phyloP scores from a whole-genome alignment of 2,113 vertebrate genomes.

The Colinus virginianus region DNA sequence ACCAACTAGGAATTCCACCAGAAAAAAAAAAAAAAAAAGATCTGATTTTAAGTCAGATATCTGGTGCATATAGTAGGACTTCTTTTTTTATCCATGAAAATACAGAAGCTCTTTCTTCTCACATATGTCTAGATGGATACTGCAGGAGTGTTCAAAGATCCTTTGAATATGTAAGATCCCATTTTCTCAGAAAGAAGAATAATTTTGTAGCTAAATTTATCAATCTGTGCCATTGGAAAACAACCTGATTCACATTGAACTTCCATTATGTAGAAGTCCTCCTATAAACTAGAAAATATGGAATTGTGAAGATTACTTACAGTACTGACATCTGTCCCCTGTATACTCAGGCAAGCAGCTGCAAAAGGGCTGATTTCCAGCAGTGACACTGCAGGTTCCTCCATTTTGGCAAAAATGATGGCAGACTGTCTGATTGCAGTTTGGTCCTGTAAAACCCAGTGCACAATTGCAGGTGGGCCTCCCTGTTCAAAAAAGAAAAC shows the following conservation, averaged over 20 bases:
- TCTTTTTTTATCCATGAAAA: neutral
- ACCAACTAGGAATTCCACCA: neutral
- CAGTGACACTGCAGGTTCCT: constrained; percentile 90
- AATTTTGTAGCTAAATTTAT: neutral
- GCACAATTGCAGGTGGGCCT: constrained; percentile 93
- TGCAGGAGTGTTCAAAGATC: neutral
- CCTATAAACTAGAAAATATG: too few relatives aligned
- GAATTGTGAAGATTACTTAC: constrained; percentile 80
- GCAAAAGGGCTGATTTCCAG: constrained; percentile 93
- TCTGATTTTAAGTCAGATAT: neutral
- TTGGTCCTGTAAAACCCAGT: constrained; percentile 90
- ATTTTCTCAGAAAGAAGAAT: neutral
- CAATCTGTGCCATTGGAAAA: fast-evolving
- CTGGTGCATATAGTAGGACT: fast-evolving
- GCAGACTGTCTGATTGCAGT: constrained; percentile 90
- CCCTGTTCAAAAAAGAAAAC: constrained; percentile 75
- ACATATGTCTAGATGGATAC: fast-evolving
- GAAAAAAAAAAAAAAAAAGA: neutral
- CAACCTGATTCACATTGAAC: neutral
- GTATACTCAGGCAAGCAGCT: constrained; percentile 91
- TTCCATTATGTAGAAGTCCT: fast-evolving
- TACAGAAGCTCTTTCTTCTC: neutral
- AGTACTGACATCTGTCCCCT: constrained; percentile 92
- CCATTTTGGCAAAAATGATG: constrained; percentile 91
- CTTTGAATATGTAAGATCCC: neutral